A percentile compares a stretch with the other conserved stretches of the same genome.
Conservation (phyloP, 2,888 invertebrate genomes). For the Dicycla oo region DNA sequence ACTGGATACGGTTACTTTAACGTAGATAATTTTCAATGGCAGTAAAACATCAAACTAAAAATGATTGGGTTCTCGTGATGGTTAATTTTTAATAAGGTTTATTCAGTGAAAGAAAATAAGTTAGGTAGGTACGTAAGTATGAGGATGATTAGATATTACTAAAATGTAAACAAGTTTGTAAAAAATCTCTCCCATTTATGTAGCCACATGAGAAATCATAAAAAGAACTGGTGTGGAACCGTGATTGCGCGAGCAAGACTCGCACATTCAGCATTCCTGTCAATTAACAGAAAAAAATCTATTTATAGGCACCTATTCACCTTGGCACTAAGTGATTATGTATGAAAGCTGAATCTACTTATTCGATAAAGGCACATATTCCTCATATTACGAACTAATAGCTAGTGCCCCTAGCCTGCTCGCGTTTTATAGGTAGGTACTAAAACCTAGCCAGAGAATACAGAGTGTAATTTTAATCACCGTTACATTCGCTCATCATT, state of each 20-base stretch:
- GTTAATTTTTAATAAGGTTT: neutral
- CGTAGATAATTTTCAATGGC: slow-evolving; percentile 26
- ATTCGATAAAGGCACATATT: neutral
- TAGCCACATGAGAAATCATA: neutral
- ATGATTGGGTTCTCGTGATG: neutral
- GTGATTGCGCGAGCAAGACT: too few species aligned
- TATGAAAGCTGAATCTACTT: slow-evolving; percentile 5
- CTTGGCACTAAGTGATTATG: slow-evolving; percentile 17
- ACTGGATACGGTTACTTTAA: slow-evolving; percentile 66
- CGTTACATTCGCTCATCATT: too few species aligned
- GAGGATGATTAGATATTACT: neutral
- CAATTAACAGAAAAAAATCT: slow-evolving; percentile 15
- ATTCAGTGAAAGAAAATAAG: neutral
- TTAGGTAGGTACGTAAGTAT: too few species aligned
- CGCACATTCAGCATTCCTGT: slow-evolving; percentile 9
- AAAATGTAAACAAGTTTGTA: neutral
- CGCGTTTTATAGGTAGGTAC: too few species aligned
- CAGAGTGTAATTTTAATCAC: too few species aligned
- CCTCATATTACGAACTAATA: neutral
- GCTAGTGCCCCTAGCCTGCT: too few species aligned
- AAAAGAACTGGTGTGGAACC: neutral
- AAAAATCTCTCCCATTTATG: neutral
- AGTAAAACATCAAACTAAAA: neutral
- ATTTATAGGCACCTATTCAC: slow-evolving; percentile 18
- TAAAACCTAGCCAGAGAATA: too few species aligned